Base-by-base conservation (phyloP, 2,888 invertebrate species). In the Lutraria lutraria region DNA sequence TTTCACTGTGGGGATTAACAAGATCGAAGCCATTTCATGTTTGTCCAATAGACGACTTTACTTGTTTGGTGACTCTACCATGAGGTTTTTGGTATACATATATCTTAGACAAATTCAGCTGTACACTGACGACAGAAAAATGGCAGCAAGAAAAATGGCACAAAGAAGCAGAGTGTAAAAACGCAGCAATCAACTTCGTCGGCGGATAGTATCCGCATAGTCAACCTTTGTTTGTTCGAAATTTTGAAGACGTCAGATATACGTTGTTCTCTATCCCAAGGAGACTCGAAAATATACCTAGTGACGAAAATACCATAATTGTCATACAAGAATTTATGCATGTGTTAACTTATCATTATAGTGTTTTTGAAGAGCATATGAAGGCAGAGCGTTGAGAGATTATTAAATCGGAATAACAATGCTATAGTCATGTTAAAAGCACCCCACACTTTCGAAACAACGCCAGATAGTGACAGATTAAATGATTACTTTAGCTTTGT, bases 41-140 rank as follows among this genome's bases (percentile, higher is more conserved):
- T 12, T 54, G 16, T 54, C 10, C 13, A 29, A 81, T 25, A 53
- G n/a, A 25, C 53, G 54, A 0, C 21, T 81, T 16, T 81, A 81
- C 31, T 43, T 83, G 63, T 6, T 83, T 68, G 83, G 83, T 19
- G 83, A 83, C 31, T 83, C 83, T 3, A 83, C 83, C 31, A 6
- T 68, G 21, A 60, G 83, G 19, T 16, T n/a, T n/a, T n/a, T 83
- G 83, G 83, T 83, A 63, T 29, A 25, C 8, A 6, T 25, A 34
- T 16, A 31, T 83, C 1, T 8, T 43, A 13, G 12, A 6, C 1
- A 15, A 15, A 3, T 31, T 63, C 6, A 29, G 34, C 16, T 83
- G 83, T 29, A 60, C 21, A 1, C 83, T 21, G 43, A n/a, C 25
- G 0, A 83, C 83, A 31, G 83, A 83, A n/a, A 29, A 31, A 31